Percentiles rank a stretch among this genome's conserved stretches.
phyloP scores from a whole-genome alignment of 1,140 invertebrate genomes.

The Eufriesea mexicana region DNA sequence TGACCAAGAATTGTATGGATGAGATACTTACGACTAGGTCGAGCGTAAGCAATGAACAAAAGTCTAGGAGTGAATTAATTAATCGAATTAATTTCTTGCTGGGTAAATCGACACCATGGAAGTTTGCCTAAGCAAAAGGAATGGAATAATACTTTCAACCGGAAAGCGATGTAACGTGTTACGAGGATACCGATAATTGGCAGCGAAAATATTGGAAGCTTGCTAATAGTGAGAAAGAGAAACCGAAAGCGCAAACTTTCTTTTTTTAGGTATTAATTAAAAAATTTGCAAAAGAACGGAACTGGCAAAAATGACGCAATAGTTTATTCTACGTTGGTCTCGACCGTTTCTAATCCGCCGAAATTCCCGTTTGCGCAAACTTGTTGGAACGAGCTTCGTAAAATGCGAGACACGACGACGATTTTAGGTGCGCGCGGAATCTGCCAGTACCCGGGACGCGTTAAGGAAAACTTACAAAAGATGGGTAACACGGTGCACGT shows the following conservation, averaged over 20 bases:
- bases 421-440: background rate
- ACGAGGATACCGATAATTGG: background rate
- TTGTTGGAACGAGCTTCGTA: constrained; percentile 10
- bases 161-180: background rate
- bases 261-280: no score
- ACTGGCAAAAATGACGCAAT: no score
- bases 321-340: background rate
- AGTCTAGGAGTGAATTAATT: no score
- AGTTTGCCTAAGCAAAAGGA: background rate
- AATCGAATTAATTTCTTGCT: background rate
- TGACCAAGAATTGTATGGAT: no score
- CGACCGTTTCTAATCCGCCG: background rate
- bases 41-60: no score
- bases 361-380: constrained; percentile 10
- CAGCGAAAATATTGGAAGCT: no score
- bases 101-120: background rate
- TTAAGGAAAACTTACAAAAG: constrained; percentile 32
- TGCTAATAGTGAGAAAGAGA: no score
- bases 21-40: no score
- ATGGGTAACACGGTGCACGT: background rate
- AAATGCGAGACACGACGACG: constrained; percentile 19
- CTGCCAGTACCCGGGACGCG: background rate
- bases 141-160: background rate
- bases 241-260: no score
- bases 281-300: no score